phyloP scores from a whole-genome alignment of 2,888 invertebrate species.

The Molorchus minor region DNA sequence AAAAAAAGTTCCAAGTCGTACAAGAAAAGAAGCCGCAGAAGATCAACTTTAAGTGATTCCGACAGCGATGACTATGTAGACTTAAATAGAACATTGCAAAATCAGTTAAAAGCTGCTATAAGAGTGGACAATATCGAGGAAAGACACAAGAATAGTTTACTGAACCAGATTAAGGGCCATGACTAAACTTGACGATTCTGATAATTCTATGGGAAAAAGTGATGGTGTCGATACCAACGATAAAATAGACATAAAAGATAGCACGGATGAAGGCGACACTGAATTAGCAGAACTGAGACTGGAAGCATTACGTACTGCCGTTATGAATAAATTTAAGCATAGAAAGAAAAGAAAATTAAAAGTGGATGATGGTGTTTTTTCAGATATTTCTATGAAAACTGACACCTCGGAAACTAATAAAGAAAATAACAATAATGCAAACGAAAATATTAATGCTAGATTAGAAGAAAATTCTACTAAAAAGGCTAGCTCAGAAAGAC shows the following conservation, averaged over 20 bases:
- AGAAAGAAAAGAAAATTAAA: slow-evolving; percentile 62
- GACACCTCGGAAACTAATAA: slow-evolving; percentile 44
- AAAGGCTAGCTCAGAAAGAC: slow-evolving; percentile 29
- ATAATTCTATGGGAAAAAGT: slow-evolving; percentile 19
- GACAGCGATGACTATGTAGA: slow-evolving; percentile 51
- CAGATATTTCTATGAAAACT: slow-evolving; percentile 24
- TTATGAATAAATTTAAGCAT: slow-evolving; percentile 72
- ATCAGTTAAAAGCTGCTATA: slow-evolving; percentile 68
- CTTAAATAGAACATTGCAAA: slow-evolving; percentile 43
- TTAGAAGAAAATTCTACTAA: slow-evolving; percentile 57
- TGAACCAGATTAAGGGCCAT: slow-evolving; percentile 56
- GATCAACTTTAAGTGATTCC: slow-evolving; percentile 36
- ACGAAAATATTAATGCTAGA: slow-evolving; percentile 48
- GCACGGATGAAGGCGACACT: slow-evolving; percentile 60
- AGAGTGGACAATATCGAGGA: slow-evolving; percentile 55
- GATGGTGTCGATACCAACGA: slow-evolving; percentile 22
- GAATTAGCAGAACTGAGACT: slow-evolving; percentile 71
- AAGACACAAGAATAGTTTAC: slow-evolving; percentile 52
- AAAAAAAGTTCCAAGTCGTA: slow-evolving; percentile 14
- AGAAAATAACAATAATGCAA: slow-evolving; percentile 45
- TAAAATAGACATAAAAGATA: slow-evolving; percentile 25
- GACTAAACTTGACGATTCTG: slow-evolving; percentile 40
- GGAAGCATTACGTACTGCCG: slow-evolving; percentile 74
- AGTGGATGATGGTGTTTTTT: slow-evolving; percentile 17
- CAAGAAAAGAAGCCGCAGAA: slow-evolving; percentile 27